phyloP scores from a whole-genome alignment of 2,113 vertebrate species.

The Pangasianodon gigas region DNA sequence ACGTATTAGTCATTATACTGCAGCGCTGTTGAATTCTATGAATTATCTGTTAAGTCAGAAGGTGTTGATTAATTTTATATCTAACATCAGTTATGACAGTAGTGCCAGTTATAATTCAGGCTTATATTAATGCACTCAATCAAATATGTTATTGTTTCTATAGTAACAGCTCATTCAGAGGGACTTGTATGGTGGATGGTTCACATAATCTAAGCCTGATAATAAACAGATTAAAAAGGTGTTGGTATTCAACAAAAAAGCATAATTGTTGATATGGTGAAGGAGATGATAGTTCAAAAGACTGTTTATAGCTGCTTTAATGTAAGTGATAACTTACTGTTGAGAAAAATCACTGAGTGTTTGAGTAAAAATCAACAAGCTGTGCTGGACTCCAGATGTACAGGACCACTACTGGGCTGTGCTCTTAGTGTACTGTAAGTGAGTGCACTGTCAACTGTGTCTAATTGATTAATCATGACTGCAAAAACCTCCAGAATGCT shows the following conservation, averaged over 20 bases:
- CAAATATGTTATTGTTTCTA: not conserved
- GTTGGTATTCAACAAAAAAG: not conserved
- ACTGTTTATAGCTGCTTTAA: not conserved
- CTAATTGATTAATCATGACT: constrained; percentile 12
- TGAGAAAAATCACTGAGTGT: not conserved
- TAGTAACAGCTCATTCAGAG: not conserved
- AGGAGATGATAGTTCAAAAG: not conserved
- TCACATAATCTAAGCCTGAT: not conserved
- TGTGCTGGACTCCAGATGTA: not conserved
- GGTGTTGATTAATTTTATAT: not conserved
- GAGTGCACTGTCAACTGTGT: constrained; percentile 15
- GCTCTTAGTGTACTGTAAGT: not conserved
- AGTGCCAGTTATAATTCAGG: not conserved
- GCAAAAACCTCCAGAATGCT: not conserved
- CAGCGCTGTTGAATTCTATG: not conserved
- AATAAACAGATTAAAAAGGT: not conserved
- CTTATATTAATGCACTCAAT: not conserved
- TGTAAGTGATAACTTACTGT: not conserved
- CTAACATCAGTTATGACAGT: not conserved
- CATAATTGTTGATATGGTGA: not conserved
- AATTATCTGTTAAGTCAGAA: not conserved
- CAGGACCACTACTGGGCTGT: not conserved
- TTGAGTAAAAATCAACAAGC: not conserved
- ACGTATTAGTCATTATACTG: not conserved
- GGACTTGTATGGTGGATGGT: not conserved